A percentile compares a stretch with the other conserved stretches of the same genome.
Evolutionary conservation across 2,797 vertebrate genomes (phyloP).

Genomic region (Macropodus opercularis): DNA sequence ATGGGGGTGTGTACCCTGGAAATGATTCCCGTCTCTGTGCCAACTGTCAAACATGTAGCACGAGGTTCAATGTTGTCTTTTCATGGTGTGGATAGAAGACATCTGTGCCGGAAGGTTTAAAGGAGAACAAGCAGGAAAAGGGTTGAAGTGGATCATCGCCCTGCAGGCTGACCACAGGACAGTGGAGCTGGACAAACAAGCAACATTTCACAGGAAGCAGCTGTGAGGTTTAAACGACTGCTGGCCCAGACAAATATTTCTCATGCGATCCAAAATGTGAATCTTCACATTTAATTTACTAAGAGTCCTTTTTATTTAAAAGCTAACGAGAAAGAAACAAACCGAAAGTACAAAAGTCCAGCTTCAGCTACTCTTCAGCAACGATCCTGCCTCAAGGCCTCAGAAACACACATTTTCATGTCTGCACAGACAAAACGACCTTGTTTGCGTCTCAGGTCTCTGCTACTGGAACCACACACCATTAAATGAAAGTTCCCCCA

Average conservation of each 20-base stretch:
- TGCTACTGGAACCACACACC: constrained; percentile 4
- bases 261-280: not conserved
- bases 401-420: not conserved
- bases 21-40: constrained; percentile 22
- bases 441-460: constrained; percentile 3
- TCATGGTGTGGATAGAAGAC: constrained; percentile 35
- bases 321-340: not conserved
- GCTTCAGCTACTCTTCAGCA: no score
- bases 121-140: not conserved
- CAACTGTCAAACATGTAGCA: constrained; percentile 48
- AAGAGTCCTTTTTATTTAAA: not conserved
- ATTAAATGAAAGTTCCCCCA: constrained; percentile 5
- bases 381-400: no score
- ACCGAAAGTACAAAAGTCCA: no score
- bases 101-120: constrained; percentile 7
- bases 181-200: constrained; percentile 61
- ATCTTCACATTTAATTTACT: not conserved
- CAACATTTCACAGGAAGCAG: constrained; percentile 68
- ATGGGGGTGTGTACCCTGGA: constrained; percentile 31
- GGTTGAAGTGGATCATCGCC: constrained; percentile 10
- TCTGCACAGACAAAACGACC: not conserved
- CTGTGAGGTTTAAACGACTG: constrained; percentile 46
- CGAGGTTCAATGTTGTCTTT: constrained; percentile 20
- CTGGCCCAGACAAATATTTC: constrained; percentile 1
- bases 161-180: constrained; percentile 41